Base-by-base conservation (phyloP, 2,888 invertebrate species). In the Drosophila helvetica region DNA sequence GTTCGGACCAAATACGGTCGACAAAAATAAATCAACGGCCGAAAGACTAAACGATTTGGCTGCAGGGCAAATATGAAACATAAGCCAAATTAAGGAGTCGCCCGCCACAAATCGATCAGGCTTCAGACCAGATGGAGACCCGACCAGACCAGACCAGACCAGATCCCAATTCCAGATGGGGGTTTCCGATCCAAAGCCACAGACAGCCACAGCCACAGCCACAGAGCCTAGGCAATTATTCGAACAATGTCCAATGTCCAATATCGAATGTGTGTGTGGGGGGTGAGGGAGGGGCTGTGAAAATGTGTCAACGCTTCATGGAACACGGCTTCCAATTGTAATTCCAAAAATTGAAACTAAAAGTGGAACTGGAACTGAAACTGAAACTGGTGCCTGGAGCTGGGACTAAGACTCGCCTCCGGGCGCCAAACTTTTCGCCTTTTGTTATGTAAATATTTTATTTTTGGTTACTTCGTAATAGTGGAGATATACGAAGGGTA, bases 381-480 rank as follows among this genome's bases (percentile, higher is more conserved):
- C 0, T 19, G 19, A 2, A 19, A 25, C 33, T 33, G 33, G 10
- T 42, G 51, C 51, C 55, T 52, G 47, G 33, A 69, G 70, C 50
- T 63, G 43, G 30, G 10, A 18, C 18, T 12, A 18, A 18, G 75
- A 76, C 70, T 85, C 60, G 82, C 78, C 80, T 74, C 47, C 61
- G 70, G 87, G 87, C 85, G 87, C 77, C 88, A 77, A 77, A 54
- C 69, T 85, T 79, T 85, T 82, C 86, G 82, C 79, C 88, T 81
- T 67, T 84, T 84, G 79, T 87, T 85, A 82, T 84, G 88, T 76
- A 85, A 84, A 84, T 86, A 58, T 55, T 68, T 43, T 46, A 18
- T 51, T 48, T 48, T 22, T 27, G 62, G 15, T 15, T 27, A 25
- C 62, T 48, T 42, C 27, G 63, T 48, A 10, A 27, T 42, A 2